Evolutionary conservation across 2,888 invertebrate genomes (phyloP), one percentile per base, ranked within the genome.

Genomic region (Drosophila engyochracea): DNA sequence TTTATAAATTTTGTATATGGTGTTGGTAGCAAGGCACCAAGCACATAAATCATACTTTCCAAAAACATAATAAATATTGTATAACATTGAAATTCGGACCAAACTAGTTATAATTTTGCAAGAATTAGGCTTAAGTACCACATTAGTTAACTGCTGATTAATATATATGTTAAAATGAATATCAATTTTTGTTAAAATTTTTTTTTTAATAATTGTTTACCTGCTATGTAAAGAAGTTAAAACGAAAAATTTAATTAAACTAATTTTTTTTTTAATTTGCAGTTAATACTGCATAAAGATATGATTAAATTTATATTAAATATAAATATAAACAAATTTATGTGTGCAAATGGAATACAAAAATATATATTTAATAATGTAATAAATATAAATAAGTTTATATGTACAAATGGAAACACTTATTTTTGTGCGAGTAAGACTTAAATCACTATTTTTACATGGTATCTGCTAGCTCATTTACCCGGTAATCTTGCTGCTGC

Each of bases 401-500:
- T 28, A 28, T 28, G 28, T 28, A 6, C 12, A 44, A 12, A 3
- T 22, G 12, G 12, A 44, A 22, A 12, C 12, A 22, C 5, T 12
- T 22, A 44, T 44, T 44, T 44, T 12, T 22, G 22, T 22, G 44
- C 22, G 6, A 44, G 22, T 44, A 22, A 12, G 12, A 22, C 22
- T 14, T 22, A 22, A 44, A 22, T 22, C 12, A 44, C 19, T 10
- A 19, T 28, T 28, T 37, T 25, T 58, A 31, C 49, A 66, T 61
- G 31, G 67, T 65, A 78, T 76, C 30, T 65, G 0, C 1, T 6
- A 1, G 10, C 25, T 25, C 7, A 6, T 25, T 59, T 70, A 19
- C 19, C 63, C 51, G 22, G 33, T 39, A 25, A 25, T 62, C 39
- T 19, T 55, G 33, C 53, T 51, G 73, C 44, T 58, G 78, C 68